These are phyloP conservation scores for Antheraea yamamai DNA, from an alignment of 2,888 invertebrate genomes.

Conservation along the genomic window DNA sequence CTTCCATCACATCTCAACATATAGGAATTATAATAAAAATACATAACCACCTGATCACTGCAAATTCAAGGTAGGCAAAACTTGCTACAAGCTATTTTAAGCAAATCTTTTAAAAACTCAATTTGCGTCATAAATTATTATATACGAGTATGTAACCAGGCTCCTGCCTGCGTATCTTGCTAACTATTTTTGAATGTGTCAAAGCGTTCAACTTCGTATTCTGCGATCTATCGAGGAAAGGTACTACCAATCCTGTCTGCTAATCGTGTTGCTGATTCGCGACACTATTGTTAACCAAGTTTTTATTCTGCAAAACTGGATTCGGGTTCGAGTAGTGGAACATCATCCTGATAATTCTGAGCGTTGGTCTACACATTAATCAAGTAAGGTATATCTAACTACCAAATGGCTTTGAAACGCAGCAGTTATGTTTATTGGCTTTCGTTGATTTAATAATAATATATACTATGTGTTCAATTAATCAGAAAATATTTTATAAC, in stretches of 20 bases:
- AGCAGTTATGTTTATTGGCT: background rate
- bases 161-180: background rate
- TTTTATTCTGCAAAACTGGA: background rate
- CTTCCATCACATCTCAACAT: background rate
- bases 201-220: background rate
- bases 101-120: too few species aligned
- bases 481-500: background rate
- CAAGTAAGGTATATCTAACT: conserved; percentile 1
- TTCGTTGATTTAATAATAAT: background rate
- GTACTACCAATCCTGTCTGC: background rate
- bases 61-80: conserved; percentile 1
- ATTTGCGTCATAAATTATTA: background rate
- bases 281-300: background rate
- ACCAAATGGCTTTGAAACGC: background rate
- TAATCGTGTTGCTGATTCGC: conserved; percentile 4
- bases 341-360: background rate
- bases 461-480: background rate
- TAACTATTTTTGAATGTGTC: conserved; percentile 7
- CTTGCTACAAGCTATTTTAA: background rate
- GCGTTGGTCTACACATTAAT: background rate
- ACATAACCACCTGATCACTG: background rate
- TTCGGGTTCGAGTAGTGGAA: background rate
- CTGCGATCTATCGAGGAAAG: background rate
- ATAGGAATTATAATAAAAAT: background rate
- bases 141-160: background rate